A percentile compares a stretch with the other conserved stretches of the same genome.
phyloP scores from a whole-genome alignment of 2,888 invertebrate species.

The Lysandra bellargus region DNA sequence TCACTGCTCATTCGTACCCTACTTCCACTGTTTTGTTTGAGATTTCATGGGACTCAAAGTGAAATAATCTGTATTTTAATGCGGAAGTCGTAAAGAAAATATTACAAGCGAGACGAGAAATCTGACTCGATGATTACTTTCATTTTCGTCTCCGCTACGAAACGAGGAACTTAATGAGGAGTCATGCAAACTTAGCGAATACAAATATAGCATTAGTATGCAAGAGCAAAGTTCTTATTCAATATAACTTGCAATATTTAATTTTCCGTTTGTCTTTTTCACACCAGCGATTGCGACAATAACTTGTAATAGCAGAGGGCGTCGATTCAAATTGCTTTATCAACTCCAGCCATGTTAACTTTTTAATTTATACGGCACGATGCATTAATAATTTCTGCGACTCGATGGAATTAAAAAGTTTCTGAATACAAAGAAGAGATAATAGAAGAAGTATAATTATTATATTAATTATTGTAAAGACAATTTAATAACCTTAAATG shows the following conservation, averaged over 20 bases:
- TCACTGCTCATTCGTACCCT: conserved; percentile 24
- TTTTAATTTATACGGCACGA: conserved; percentile 45
- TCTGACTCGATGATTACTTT: conserved; percentile 74
- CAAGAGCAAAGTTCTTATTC: conserved; percentile 78
- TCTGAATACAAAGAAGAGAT: conserved; percentile 2
- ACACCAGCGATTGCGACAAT: conserved; percentile 60
- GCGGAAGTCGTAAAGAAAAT: conserved; percentile 49
- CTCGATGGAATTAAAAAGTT: conserved; percentile 7
- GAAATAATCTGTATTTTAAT: conserved; percentile 17
- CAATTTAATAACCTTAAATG: background rate
- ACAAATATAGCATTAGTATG: conserved; percentile 78
- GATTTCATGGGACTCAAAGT: conserved; percentile 21
- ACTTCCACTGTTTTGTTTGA: conserved; percentile 30
- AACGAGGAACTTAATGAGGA: conserved; percentile 73
- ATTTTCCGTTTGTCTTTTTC: conserved; percentile 69
- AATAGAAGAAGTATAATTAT: conserved; percentile 36
- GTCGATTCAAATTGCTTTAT: conserved; percentile 45
- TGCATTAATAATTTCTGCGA: conserved; percentile 17
- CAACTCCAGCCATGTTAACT: conserved; percentile 45
- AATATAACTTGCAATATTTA: conserved; percentile 75
- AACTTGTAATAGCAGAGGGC: conserved; percentile 54
- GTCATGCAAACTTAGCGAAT: conserved; percentile 77
- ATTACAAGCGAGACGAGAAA: conserved; percentile 58
- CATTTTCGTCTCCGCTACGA: conserved; percentile 63
- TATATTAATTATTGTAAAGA: background rate